Conservation (phyloP, 2,888 invertebrate genomes). For the Drosophila testacea region DNA sequence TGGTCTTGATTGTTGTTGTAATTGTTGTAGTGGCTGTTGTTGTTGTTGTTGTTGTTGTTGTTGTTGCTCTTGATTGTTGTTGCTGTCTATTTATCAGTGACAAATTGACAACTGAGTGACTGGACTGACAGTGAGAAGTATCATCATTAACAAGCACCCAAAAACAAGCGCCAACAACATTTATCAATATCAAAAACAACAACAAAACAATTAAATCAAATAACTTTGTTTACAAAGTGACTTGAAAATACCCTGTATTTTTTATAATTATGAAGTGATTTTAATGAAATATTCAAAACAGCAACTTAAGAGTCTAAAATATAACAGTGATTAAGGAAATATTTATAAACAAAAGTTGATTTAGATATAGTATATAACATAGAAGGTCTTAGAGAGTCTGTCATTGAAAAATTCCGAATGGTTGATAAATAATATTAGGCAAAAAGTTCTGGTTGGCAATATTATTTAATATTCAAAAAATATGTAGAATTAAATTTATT, state of each 20-base stretch:
- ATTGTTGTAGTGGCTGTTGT: not conserved
- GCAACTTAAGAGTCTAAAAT: too few species aligned
- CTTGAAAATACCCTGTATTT: slow-evolving; percentile 9
- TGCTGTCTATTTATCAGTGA: slow-evolving; percentile 63
- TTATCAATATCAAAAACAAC: slow-evolving; percentile 63
- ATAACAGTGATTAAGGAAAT: not conserved
- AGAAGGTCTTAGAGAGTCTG: too few species aligned
- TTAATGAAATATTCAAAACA: not conserved
- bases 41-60: not conserved
- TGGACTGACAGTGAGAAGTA: slow-evolving; percentile 68
- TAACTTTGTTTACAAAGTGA: not conserved
- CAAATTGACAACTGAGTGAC: slow-evolving; percentile 66
- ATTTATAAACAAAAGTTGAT: not conserved
- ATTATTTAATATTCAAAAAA: too few species aligned
- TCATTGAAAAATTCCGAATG: too few species aligned
- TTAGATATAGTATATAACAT: not conserved
- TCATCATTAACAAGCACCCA: slow-evolving; percentile 68
- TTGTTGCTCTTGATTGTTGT: slow-evolving; percentile 2
- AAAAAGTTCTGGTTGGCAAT: too few species aligned
- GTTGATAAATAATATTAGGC: too few species aligned
- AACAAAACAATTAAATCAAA: slow-evolving; percentile 21
- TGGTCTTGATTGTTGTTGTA: slow-evolving; percentile 6
- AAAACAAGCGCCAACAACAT: slow-evolving; percentile 50
- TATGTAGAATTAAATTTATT: not conserved
- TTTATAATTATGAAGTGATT: not conserved